phyloP scores from a whole-genome alignment of 2,797 vertebrate genomes.

The Eulemur coronatus region DNA sequence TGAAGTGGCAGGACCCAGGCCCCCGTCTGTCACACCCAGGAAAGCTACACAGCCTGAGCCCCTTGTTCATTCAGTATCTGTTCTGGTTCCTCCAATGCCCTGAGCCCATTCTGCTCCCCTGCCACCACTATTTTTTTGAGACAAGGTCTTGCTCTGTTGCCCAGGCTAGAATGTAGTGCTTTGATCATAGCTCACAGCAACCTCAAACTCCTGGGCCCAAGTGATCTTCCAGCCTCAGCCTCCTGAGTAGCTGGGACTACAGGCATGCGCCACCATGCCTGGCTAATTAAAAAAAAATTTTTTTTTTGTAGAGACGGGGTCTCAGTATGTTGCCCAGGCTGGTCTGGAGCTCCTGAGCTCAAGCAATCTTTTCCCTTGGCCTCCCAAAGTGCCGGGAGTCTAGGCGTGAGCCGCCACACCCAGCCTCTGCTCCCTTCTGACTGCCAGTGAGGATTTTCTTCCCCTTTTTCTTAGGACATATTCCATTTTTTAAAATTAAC shows the following conservation, averaged over 20 bases:
- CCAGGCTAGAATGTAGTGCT: background rate
- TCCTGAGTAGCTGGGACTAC: background rate
- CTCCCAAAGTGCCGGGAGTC: background rate
- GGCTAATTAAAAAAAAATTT: background rate
- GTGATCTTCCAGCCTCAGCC: background rate
- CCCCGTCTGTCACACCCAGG: background rate
- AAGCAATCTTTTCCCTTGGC: background rate
- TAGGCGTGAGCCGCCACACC: background rate
- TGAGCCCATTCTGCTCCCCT: rapidly evolving
- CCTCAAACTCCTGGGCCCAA: background rate
- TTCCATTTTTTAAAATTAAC: background rate
- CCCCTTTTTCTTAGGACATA: background rate
- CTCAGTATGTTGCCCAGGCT: background rate
- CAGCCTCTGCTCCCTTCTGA: background rate
- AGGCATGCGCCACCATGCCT: background rate
- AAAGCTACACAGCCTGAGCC: rapidly evolving
- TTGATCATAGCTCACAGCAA: background rate
- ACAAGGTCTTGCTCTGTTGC: background rate
- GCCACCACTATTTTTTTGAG: rapidly evolving
- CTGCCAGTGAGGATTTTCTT: rapidly evolving
- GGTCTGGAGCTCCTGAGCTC: background rate
- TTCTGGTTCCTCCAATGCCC: too few relatives aligned
- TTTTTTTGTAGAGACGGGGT: background rate
- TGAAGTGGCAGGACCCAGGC: background rate
- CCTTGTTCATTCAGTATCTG: rapidly evolving